A percentile compares a stretch with the other conserved stretches of the same genome.
Conservation (phyloP, 2,113 vertebrate species). For the Rhodinocichla rosea region DNA sequence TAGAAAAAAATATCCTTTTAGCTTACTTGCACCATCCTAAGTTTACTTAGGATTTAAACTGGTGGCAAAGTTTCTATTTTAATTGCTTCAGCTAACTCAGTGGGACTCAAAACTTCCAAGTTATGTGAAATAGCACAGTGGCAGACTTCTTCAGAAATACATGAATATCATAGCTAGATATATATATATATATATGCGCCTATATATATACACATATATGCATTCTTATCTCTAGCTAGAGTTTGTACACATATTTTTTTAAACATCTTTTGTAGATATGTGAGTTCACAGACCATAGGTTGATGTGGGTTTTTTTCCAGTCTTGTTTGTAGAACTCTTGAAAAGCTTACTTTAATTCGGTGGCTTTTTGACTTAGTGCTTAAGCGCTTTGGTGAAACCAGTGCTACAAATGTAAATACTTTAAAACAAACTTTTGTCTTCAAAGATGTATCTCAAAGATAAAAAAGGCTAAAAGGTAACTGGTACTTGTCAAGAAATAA, state of each 20-base stretch:
- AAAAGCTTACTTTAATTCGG: neutral
- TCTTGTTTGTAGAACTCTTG: neutral
- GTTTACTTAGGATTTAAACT: neutral
- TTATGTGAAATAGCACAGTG: neutral
- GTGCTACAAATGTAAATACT: neutral
- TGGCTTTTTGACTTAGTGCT: neutral
- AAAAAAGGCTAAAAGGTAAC: neutral
- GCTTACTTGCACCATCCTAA: neutral
- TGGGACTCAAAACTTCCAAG: neutral
- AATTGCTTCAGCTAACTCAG: neutral
- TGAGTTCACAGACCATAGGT: neutral
- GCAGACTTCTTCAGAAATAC: neutral
- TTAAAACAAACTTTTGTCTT: neutral
- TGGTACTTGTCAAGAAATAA: neutral
- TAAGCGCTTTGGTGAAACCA: neutral
- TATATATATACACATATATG: neutral
- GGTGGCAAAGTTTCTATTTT: neutral
- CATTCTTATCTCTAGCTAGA: neutral
- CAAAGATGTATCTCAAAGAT: neutral
- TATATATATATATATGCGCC: too few species aligned
- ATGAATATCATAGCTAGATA: neutral
- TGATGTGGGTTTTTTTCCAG: neutral
- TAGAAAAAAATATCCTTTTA: neutral
- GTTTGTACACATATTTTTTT: neutral
- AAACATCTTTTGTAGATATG: neutral